phyloP scores from a whole-genome alignment of 1,140 invertebrate species.

The Trichogramma pretiosum region DNA sequence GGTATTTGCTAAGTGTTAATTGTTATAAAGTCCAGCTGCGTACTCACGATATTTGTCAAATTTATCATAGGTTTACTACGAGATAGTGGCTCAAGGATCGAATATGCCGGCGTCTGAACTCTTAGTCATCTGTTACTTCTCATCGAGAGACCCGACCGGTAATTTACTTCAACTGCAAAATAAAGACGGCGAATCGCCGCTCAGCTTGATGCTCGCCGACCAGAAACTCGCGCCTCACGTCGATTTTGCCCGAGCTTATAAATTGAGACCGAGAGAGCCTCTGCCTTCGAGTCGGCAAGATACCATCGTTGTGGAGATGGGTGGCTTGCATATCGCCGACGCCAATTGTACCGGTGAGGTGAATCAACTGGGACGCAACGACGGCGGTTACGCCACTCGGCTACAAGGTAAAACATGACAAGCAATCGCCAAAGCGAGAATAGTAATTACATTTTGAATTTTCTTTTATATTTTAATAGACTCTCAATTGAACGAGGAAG shows the following conservation, averaged over 20 bases:
- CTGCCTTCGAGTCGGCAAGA: no score
- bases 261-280: no score
- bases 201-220: conserved; percentile 47
- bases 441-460: conserved; percentile 1
- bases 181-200: conserved; percentile 54
- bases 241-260: conserved; percentile 36
- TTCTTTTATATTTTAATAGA: conserved; percentile 1
- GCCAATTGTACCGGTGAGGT: no score
- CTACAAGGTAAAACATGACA: not conserved
- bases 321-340: no score
- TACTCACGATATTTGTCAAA: no score
- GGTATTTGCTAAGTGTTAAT: no score
- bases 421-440: not conserved
- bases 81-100: no score
- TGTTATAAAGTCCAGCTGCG: no score
- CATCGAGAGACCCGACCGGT: conserved; percentile 32
- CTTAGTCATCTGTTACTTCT: conserved; percentile 35
- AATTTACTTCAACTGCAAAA: conserved; percentile 50
- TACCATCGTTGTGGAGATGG: no score
- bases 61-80: no score
- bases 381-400: not conserved
- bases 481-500: conserved; percentile 10
- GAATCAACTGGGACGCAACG: no score
- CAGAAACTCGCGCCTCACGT: conserved; percentile 26
- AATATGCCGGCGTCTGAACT: no score